Evolutionary conservation across 2,797 vertebrate species (phyloP).

Genomic region (Ammospiza maritima): DNA sequence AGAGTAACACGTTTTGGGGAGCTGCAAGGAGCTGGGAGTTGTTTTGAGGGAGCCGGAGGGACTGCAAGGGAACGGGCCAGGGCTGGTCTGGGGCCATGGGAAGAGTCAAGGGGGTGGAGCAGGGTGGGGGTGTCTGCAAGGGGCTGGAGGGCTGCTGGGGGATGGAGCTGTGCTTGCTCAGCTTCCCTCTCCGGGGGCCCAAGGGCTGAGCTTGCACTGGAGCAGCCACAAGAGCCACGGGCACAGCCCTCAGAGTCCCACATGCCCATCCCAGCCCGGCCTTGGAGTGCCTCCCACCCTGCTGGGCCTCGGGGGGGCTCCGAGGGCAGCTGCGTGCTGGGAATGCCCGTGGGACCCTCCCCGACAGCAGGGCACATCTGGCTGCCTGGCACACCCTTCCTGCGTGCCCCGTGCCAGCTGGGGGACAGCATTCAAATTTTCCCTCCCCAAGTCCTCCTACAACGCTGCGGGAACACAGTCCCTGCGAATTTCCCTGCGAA

Average conservation of each 20-base stretch:
- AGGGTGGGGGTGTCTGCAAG: neutral
- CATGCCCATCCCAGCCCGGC: rapidly evolving
- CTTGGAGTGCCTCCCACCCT: neutral
- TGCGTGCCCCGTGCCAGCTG: rapidly evolving
- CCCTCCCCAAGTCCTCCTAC: neutral
- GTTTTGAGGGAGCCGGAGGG: neutral
- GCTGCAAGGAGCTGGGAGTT: neutral
- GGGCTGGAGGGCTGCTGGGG: too few relatives aligned
- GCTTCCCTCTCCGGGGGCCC: neutral
- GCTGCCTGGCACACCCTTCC: neutral
- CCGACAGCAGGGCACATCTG: neutral
- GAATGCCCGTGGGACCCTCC: neutral
- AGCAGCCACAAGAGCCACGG: neutral
- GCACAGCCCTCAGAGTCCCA: neutral
- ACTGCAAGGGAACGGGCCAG: neutral
- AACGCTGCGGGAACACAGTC: neutral
- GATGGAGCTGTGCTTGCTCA: neutral
- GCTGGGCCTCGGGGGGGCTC: rapidly evolving
- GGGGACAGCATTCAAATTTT: neutral
- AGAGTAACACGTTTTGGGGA: rapidly evolving
- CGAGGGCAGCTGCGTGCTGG: neutral
- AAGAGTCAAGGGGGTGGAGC: neutral
- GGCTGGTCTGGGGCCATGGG: neutral
- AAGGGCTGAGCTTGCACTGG: rapidly evolving
- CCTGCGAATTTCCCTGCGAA: neutral